A percentile compares a stretch with the other conserved stretches of the same genome.
Conservation (phyloP, 2,113 vertebrate species). For the Patagioenas fasciata region DNA sequence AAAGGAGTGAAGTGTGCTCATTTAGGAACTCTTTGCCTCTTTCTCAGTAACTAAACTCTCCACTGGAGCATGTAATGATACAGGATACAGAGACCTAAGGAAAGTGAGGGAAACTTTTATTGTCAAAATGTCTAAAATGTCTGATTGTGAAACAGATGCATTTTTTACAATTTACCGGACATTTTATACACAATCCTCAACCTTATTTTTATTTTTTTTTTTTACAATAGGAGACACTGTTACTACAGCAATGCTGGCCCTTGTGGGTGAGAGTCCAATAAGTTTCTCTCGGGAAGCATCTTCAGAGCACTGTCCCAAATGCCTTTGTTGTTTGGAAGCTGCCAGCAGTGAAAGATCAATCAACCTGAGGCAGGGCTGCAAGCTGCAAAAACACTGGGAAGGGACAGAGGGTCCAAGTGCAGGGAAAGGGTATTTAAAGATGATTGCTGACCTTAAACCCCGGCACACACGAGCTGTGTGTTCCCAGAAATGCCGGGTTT, state of each 20-base stretch:
- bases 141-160: not conserved
- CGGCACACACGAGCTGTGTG: not conserved
- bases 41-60: not conserved
- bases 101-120: not conserved
- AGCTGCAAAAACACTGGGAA: not conserved
- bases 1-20: not conserved
- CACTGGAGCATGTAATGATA: not conserved
- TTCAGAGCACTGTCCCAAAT: not conserved
- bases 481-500: not conserved
- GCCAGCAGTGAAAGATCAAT: not conserved
- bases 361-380: not conserved
- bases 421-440: not conserved
- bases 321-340: not conserved
- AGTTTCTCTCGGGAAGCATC: not conserved
- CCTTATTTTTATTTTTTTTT: accelerated
- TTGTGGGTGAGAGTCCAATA: not conserved
- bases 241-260: not conserved
- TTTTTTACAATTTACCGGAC: not conserved
- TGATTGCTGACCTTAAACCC: not conserved
- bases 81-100: not conserved
- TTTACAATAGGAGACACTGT: not conserved
- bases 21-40: not conserved
- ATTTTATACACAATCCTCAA: not conserved
- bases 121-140: not conserved
- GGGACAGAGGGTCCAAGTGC: not conserved